Evolutionary conservation across 2,888 invertebrate genomes (phyloP).

Genomic region (Macaria liturata): DNA sequence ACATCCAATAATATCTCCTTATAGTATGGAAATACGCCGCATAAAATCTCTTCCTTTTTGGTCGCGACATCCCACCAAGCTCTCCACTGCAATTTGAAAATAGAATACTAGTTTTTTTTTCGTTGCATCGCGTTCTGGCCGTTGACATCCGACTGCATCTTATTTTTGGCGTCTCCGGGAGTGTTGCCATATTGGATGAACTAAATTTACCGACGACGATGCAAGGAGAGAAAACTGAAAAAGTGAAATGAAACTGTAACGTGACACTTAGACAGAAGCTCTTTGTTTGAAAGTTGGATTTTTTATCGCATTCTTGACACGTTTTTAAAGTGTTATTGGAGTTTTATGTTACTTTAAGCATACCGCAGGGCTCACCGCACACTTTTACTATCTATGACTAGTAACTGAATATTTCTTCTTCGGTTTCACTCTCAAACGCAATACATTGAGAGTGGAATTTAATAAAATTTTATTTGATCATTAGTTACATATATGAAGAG

Average conservation of each 20-base stretch:
- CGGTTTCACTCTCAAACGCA: too few relatives aligned
- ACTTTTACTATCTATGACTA: too few relatives aligned
- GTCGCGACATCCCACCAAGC: conserved; percentile 48
- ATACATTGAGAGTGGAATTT: too few relatives aligned
- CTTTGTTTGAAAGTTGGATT: conserved; percentile 1
- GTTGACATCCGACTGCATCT: conserved; percentile 71
- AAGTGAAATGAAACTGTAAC: conserved; percentile 34
- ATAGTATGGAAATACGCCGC: conserved; percentile 22
- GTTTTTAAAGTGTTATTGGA: not conserved
- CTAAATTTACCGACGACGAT: conserved; percentile 37
- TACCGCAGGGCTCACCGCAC: too few relatives aligned
- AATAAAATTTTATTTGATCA: too few relatives aligned
- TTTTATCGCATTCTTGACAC: not conserved
- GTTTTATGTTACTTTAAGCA: not conserved
- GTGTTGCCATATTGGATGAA: conserved; percentile 65
- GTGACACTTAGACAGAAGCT: conserved; percentile 40
- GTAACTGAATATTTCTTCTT: too few relatives aligned
- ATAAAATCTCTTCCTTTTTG: conserved; percentile 56
- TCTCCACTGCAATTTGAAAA: conserved; percentile 73
- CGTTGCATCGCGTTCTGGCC: conserved; percentile 72
- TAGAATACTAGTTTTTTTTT: conserved; percentile 66
- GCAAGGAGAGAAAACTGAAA: conserved; percentile 1
- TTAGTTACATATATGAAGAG: too few relatives aligned
- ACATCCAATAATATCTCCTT: too few relatives aligned
- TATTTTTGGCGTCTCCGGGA: conserved; percentile 73